Percentiles rank a stretch among this genome's conserved stretches.
Conservation (phyloP, 2,113 vertebrate species). For the Aphyosemion australe region DNA sequence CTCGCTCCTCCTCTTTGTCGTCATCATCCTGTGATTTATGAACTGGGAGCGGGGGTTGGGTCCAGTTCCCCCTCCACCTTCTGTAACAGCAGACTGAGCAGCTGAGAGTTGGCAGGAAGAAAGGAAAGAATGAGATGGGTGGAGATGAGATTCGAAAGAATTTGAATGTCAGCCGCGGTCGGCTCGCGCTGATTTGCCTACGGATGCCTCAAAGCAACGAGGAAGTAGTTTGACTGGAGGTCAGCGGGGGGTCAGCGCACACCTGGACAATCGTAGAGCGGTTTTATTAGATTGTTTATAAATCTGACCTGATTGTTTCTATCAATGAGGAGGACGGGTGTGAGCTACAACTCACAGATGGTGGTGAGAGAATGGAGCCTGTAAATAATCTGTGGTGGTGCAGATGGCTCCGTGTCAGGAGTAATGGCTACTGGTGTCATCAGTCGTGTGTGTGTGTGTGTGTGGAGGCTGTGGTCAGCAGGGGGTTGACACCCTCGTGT, state of each 20-base stretch:
- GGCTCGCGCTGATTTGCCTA: slow-evolving; percentile 31
- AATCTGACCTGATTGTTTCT: slow-evolving; percentile 20
- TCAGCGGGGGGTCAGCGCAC: slow-evolving; percentile 31
- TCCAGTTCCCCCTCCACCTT: neutral
- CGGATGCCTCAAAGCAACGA: slow-evolving; percentile 22
- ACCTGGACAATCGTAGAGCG: slow-evolving; percentile 13
- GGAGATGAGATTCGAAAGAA: slow-evolving; percentile 49
- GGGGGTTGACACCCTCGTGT: slow-evolving; percentile 7
- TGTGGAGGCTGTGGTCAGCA: slow-evolving; percentile 8
- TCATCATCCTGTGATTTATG: slow-evolving; percentile 63
- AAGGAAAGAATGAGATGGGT: neutral
- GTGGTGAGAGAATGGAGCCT: slow-evolving; percentile 35
- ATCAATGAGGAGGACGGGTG: slow-evolving; percentile 13
- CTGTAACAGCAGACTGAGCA: slow-evolving; percentile 17
- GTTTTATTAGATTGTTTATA: slow-evolving; percentile 40
- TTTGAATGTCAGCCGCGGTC: slow-evolving; percentile 50
- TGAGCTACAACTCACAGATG: slow-evolving; percentile 41
- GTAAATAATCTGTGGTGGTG: slow-evolving; percentile 40
- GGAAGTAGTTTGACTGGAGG: slow-evolving; percentile 27
- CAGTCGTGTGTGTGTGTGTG: slow-evolving; percentile 31
- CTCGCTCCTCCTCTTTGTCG: slow-evolving; percentile 18
- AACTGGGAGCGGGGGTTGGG: slow-evolving; percentile 30
- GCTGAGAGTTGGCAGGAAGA: neutral
- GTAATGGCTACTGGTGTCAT: slow-evolving; percentile 40
- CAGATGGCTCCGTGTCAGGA: slow-evolving; percentile 53